phyloP scores from a whole-genome alignment of 2,797 vertebrate species.

The Dendrocincla tyrannina region DNA sequence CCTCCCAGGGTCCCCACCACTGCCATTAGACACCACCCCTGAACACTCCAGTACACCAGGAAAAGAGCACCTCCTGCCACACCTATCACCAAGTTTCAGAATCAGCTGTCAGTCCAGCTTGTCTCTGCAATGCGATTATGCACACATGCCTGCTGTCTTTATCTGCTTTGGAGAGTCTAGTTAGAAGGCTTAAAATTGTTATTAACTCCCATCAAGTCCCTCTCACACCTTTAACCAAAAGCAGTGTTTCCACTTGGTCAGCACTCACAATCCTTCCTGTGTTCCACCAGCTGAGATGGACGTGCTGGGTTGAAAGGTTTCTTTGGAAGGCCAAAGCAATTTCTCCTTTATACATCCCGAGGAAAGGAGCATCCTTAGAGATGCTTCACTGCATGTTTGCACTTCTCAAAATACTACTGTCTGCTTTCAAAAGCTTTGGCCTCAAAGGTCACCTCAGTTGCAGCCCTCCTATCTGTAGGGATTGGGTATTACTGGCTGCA shows the following conservation, averaged over 20 bases:
- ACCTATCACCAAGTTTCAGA: background rate
- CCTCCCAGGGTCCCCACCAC: background rate
- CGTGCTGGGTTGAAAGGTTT: background rate
- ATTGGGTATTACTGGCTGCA: background rate
- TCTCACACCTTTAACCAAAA: background rate
- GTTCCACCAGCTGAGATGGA: background rate
- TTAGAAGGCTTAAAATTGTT: background rate
- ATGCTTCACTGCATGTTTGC: background rate
- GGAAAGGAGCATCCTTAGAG: background rate
- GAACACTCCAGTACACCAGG: background rate
- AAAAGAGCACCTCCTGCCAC: slow-evolving; percentile 5
- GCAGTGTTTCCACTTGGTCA: background rate
- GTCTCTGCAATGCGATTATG: background rate
- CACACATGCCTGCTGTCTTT: background rate
- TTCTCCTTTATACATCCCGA: background rate
- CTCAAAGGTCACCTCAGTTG: background rate
- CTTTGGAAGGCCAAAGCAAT: background rate
- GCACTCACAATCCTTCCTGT: background rate
- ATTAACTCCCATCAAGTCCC: background rate
- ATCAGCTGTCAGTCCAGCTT: slow-evolving; percentile 2
- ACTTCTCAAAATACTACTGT: background rate
- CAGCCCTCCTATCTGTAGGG: background rate
- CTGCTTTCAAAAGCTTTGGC: background rate
- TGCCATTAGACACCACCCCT: background rate
- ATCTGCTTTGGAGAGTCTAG: background rate